Percentiles rank a stretch among this genome's conserved stretches.
Conservation (phyloP, 2,888 invertebrate species). For the Dolichopus griseipennis region DNA sequence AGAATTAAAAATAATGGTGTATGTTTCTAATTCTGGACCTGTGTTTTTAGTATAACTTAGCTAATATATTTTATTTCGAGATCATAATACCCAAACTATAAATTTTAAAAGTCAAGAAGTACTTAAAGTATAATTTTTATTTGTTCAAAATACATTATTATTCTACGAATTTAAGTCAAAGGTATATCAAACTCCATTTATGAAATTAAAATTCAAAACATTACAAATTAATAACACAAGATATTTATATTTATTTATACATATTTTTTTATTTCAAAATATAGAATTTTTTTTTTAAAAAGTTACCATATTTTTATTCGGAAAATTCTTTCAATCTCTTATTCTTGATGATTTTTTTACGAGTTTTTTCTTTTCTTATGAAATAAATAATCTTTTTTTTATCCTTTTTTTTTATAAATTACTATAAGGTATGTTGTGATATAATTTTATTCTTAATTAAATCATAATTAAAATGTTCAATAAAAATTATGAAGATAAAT, state of each 20-base stretch:
- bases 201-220: no score
- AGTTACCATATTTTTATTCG: background rate
- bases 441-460: background rate
- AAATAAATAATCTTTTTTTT: background rate
- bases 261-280: background rate
- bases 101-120: no score
- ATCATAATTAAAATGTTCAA: background rate
- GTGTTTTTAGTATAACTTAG: no score
- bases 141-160: no score
- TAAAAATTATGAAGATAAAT: background rate
- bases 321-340: background rate
- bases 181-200: no score
- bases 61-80: no score
- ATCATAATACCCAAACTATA: no score
- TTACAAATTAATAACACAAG: no score
- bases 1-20: no score
- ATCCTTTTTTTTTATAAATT: background rate
- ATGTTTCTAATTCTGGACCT: no score
- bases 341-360: background rate
- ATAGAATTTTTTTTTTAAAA: background rate
- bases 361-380: background rate
- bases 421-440: constrained; percentile 1
- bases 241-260: background rate
- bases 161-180: no score
- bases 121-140: no score